Conservation (phyloP, 2,888 invertebrate genomes). For the Tribolium freemani region DNA sequence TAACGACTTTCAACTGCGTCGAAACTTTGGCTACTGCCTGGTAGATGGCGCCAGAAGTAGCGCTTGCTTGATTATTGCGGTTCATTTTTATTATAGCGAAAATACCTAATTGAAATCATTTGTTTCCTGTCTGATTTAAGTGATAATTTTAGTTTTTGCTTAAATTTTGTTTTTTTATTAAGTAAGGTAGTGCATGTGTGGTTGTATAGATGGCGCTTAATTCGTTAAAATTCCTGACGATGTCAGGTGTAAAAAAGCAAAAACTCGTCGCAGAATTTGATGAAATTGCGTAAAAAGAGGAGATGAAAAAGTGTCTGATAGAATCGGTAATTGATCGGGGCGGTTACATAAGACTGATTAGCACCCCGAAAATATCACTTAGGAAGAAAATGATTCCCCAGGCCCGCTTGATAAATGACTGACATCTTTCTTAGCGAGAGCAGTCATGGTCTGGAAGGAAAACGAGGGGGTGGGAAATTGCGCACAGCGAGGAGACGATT, state of each 20-base stretch:
- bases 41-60: slow-evolving; percentile 22
- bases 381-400: slow-evolving; percentile 52
- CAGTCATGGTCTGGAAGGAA: slow-evolving; percentile 51
- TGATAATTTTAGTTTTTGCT: background rate
- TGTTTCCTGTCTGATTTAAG: too few species aligned
- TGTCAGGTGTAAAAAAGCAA: background rate
- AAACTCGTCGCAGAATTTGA: background rate
- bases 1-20: background rate
- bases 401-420: slow-evolving; percentile 64
- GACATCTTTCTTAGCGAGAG: slow-evolving; percentile 63
- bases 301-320: slow-evolving; percentile 52
- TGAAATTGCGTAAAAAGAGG: slow-evolving; percentile 14
- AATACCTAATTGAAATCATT: too few species aligned
- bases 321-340: slow-evolving; percentile 66
- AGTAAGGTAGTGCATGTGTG: too few species aligned
- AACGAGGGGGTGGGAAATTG: slow-evolving; percentile 40
- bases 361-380: slow-evolving; percentile 65
- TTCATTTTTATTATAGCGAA: background rate
- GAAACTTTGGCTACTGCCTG: slow-evolving; percentile 21
- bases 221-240: background rate
- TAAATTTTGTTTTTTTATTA: background rate
- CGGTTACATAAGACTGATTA: slow-evolving; percentile 66
- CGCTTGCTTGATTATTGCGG: background rate
- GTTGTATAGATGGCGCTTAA: background rate
- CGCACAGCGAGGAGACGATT: slow-evolving; percentile 37